phyloP scores from a whole-genome alignment of 1,140 invertebrate species.

The Aphaenogaster rudis region DNA sequence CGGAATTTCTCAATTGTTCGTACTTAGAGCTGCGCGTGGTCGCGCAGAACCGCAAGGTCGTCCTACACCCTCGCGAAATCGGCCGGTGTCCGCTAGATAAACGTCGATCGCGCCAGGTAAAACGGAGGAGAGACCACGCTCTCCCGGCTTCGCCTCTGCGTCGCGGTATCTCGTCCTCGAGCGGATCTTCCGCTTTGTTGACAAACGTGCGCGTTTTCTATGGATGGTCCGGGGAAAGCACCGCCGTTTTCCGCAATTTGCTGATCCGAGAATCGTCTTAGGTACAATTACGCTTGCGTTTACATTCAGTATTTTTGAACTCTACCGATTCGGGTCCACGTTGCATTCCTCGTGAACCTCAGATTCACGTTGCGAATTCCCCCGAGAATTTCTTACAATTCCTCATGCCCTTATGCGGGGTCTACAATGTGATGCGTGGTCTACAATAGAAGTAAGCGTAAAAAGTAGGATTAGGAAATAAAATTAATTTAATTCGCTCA shows the following conservation, averaged over 20 bases:
- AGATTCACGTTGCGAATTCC: background rate
- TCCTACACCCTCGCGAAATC: background rate
- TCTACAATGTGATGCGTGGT: too few species aligned
- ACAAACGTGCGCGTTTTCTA: background rate
- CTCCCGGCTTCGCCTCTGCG: background rate
- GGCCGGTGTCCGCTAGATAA: background rate
- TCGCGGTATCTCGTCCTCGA: background rate
- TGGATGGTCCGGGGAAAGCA: background rate
- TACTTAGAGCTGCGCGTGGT: background rate
- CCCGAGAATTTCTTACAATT: background rate
- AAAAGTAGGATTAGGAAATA: too few species aligned
- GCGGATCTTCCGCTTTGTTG: background rate
- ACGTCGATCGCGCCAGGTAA: constrained; percentile 17
- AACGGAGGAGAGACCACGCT: constrained; percentile 61
- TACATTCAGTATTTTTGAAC: background rate
- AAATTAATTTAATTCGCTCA: too few species aligned
- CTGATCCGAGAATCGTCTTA: background rate
- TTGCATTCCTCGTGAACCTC: background rate
- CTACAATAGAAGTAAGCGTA: too few species aligned
- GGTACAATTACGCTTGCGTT: background rate
- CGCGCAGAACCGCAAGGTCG: background rate
- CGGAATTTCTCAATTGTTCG: background rate
- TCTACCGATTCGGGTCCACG: background rate
- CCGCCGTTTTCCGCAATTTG: background rate
- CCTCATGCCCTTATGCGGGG: too few species aligned